These are phyloP conservation scores for Limnephilus auricula DNA, from an alignment of 2,888 invertebrate genomes.

Conservation along the genomic window DNA sequence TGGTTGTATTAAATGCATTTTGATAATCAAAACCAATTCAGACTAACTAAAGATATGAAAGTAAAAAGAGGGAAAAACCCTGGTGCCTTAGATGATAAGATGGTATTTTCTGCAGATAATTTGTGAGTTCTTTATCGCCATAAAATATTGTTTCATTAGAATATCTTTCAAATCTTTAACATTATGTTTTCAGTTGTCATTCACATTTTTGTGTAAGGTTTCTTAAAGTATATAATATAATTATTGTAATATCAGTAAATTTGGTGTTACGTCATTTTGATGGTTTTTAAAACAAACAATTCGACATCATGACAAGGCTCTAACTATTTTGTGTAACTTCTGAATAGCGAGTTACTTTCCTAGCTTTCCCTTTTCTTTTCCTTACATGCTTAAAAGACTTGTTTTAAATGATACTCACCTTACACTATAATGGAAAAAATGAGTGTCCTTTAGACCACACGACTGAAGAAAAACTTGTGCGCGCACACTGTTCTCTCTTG, in stretches of 20 bases:
- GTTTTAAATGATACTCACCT: not conserved
- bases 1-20: not conserved
- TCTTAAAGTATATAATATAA: not conserved
- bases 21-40: not conserved
- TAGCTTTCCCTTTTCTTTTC: not conserved
- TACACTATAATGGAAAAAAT: too few species aligned
- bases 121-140: slow-evolving; percentile 28
- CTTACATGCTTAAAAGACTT: not conserved
- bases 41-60: not conserved
- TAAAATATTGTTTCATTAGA: slow-evolving; percentile 8
- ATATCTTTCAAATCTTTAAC: slow-evolving; percentile 8
- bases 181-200: not conserved
- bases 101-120: not conserved
- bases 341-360: too few species aligned
- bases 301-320: not conserved
- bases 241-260: not conserved
- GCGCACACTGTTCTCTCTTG: too few species aligned
- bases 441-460: too few species aligned
- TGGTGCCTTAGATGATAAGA: not conserved
- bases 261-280: not conserved
- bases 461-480: too few species aligned
- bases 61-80: not conserved
- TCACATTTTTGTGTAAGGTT: not conserved
- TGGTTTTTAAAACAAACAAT: not conserved
- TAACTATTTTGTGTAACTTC: not conserved